A percentile compares a stretch with the other conserved stretches of the same genome.
These are phyloP conservation scores for Caenorhabditis imperialis DNA, from an alignment of 2,888 invertebrate genomes.

Conservation along the genomic window DNA sequence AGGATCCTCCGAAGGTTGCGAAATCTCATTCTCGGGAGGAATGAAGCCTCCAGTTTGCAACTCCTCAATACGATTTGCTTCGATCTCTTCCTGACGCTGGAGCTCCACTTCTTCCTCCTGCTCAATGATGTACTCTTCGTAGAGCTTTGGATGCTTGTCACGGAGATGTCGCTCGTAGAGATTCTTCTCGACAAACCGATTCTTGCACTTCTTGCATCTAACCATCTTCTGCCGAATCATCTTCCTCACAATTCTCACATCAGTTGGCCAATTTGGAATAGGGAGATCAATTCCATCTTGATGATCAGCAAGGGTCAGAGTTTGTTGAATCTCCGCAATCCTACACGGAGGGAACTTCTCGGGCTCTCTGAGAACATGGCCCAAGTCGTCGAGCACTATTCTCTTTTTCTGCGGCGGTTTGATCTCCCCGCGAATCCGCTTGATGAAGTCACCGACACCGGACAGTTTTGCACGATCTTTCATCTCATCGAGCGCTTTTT, in stretches of 20 bases:
- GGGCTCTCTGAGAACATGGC: slow-evolving; percentile 3
- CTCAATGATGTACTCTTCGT: slow-evolving; percentile 70
- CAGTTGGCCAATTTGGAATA: slow-evolving; percentile 22
- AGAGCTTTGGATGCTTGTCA: slow-evolving; percentile 73
- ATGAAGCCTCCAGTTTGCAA: slow-evolving; percentile 76
- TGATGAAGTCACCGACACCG: slow-evolving; percentile 26
- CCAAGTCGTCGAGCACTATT: slow-evolving; percentile 23
- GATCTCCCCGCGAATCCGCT: slow-evolving; percentile 10
- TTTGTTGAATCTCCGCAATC: slow-evolving; percentile 33
- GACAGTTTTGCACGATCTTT: slow-evolving; percentile 10
- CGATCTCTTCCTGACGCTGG: slow-evolving; percentile 69
- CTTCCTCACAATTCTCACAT: slow-evolving; percentile 29
- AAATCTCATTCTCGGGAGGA: slow-evolving; percentile 74
- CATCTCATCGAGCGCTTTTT: too few relatives aligned
- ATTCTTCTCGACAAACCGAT: slow-evolving; percentile 75
- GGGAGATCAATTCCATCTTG: slow-evolving; percentile 35
- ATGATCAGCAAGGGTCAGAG: not conserved
- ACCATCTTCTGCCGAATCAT: slow-evolving; percentile 71
- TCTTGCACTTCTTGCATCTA: slow-evolving; percentile 75
- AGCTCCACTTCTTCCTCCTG: slow-evolving; percentile 55
- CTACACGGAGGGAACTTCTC: slow-evolving; percentile 13
- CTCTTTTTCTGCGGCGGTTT: not conserved
- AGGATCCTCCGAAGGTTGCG: slow-evolving; percentile 39
- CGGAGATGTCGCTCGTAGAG: slow-evolving; percentile 76
- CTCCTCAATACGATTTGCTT: slow-evolving; percentile 75